These are phyloP conservation scores for Psylliodes chrysocephalus DNA, from an alignment of 2,888 invertebrate genomes.

Conservation along the genomic window DNA sequence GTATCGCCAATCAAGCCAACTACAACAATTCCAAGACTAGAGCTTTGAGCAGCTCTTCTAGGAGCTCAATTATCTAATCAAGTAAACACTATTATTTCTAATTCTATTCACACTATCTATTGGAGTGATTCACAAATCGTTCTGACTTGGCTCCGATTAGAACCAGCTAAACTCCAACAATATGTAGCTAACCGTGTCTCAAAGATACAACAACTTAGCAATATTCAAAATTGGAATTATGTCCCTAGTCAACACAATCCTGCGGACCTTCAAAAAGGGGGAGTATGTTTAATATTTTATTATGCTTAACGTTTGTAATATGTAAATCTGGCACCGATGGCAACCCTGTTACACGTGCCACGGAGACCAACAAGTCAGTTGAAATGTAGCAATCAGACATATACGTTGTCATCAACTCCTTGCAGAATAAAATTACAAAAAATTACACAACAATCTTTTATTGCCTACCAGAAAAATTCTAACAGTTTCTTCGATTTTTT, in stretches of 20 bases:
- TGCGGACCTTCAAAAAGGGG: no score
- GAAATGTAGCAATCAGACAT: no score
- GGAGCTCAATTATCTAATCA: neutral
- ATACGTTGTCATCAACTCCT: no score
- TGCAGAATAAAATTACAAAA: no score
- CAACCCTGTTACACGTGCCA: no score
- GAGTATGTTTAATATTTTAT: no score
- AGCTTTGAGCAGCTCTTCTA: neutral
- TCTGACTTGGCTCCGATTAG: slow-evolving; percentile 1
- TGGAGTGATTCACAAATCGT: slow-evolving; percentile 16
- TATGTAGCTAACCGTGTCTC: slow-evolving; percentile 10
- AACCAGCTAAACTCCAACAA: neutral
- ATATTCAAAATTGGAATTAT: slow-evolving; percentile 5
- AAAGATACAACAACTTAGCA: slow-evolving; percentile 2
- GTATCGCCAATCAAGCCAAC: neutral
- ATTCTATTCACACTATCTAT: neutral
- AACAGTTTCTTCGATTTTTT: no score
- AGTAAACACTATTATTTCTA: neutral
- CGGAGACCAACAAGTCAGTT: no score
- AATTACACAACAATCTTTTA: no score
- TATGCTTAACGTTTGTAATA: no score
- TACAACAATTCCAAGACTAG: neutral
- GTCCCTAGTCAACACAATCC: slow-evolving; percentile 5
- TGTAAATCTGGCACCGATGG: no score
- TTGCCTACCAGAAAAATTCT: neutral